Conservation (phyloP, 1,140 invertebrate species). For the Drosophila subpulchrella region DNA sequence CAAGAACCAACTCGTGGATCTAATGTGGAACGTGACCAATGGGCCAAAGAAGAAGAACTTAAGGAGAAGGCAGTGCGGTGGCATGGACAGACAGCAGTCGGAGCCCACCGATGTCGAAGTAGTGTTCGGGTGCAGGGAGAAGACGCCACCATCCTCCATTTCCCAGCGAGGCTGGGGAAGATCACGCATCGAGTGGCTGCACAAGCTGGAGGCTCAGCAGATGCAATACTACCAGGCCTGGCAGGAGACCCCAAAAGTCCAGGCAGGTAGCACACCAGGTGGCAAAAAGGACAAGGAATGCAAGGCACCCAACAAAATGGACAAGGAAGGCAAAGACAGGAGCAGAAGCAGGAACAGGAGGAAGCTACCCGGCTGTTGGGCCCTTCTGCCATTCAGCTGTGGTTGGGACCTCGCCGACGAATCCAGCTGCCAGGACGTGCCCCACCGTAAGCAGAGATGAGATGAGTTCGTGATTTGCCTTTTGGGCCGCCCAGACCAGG, state of each 20-base stretch:
- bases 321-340: neutral
- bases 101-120: conserved; percentile 54
- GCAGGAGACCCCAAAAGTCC: neutral
- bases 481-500: neutral
- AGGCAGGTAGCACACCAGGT: neutral
- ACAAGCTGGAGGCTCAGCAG: conserved; percentile 35
- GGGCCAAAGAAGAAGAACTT: conserved; percentile 3
- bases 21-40: conserved; percentile 20
- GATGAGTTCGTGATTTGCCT: conserved; percentile 25
- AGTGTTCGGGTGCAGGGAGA: conserved; percentile 32
- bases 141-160: neutral
- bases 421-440: conserved; percentile 11
- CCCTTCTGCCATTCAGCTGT: conserved; percentile 30
- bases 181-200: conserved; percentile 62
- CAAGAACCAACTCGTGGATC: conserved; percentile 15
- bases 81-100: conserved; percentile 2
- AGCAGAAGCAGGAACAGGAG: neutral
- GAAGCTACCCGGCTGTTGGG: conserved; percentile 21
- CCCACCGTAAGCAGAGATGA: conserved; percentile 1
- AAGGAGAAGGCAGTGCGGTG: conserved; percentile 19
- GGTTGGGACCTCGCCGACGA: conserved; percentile 7
- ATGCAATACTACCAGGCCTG: neutral
- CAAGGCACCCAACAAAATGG: neutral
- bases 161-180: conserved; percentile 33
- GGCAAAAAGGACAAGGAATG: neutral